Conservation (phyloP, 2,888 invertebrate genomes). For the Leucania comma region DNA sequence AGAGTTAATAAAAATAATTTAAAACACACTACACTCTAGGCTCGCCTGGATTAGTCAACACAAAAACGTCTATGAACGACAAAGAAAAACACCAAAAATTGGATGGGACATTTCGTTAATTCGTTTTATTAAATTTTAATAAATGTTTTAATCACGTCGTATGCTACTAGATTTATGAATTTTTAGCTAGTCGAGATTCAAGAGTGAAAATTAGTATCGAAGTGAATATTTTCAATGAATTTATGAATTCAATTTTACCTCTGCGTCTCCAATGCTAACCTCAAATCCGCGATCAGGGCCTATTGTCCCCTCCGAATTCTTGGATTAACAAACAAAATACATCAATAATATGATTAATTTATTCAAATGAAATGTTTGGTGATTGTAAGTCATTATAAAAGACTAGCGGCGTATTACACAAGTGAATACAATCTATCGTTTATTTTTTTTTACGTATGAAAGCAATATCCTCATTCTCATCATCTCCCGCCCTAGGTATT, state of each 20-base stretch:
- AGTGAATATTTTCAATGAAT: background rate
- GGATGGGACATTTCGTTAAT: background rate
- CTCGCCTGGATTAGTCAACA: background rate
- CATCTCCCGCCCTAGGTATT: too few species aligned
- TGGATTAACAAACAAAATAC: conserved; percentile 6
- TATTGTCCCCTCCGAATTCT: conserved; percentile 22
- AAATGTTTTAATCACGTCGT: background rate
- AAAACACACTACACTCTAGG: background rate
- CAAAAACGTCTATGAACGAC: background rate
- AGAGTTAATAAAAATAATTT: background rate
- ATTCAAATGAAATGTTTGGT: background rate
- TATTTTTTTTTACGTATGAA: too few species aligned
- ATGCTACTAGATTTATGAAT: background rate
- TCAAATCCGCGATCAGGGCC: conserved; percentile 21
- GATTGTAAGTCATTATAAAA: background rate
- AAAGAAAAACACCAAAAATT: background rate
- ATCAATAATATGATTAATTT: background rate
- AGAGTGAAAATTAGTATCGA: background rate
- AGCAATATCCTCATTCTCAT: too few species aligned
- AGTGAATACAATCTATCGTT: too few species aligned
- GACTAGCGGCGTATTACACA: too few species aligned
- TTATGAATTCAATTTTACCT: conserved; percentile 16
- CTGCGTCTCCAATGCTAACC: conserved; percentile 16
- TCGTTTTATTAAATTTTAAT: background rate
- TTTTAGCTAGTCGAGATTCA: background rate